Evolutionary conservation across 2,113 vertebrate genomes (phyloP).

Genomic region (Pluvianellus socialis): DNA sequence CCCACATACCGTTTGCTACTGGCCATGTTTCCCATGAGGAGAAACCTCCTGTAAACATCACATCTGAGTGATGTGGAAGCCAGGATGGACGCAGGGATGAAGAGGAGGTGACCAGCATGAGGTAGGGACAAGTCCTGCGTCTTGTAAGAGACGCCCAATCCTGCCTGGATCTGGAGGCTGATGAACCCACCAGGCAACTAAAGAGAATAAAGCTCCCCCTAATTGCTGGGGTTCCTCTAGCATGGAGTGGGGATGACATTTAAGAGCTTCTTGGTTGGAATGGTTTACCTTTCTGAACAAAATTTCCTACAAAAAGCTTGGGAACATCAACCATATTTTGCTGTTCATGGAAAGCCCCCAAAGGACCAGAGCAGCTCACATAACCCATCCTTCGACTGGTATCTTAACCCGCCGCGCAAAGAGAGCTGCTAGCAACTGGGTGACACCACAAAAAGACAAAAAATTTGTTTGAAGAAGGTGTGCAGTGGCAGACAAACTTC

Average conservation of each 20-base stretch:
- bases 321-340: background rate
- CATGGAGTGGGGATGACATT: background rate
- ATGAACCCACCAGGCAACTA: background rate
- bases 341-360: background rate
- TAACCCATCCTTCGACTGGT: background rate
- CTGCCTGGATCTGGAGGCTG: background rate
- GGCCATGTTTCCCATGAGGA: background rate
- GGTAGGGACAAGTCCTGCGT: rapidly evolving
- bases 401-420: background rate
- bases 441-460: background rate
- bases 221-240: background rate
- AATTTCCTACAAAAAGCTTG: background rate
- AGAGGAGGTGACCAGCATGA: background rate
- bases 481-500: background rate
- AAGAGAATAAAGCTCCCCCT: background rate
- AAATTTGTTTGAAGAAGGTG: background rate
- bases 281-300: background rate
- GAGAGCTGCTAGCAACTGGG: background rate
- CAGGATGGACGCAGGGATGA: background rate
- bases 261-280: background rate
- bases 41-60: background rate
- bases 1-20: background rate
- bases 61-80: background rate
- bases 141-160: background rate
- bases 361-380: background rate